A percentile compares a stretch with the other conserved stretches of the same genome.
Conservation (phyloP, 2,797 vertebrate species). For the Coccyzus lansbergi region DNA sequence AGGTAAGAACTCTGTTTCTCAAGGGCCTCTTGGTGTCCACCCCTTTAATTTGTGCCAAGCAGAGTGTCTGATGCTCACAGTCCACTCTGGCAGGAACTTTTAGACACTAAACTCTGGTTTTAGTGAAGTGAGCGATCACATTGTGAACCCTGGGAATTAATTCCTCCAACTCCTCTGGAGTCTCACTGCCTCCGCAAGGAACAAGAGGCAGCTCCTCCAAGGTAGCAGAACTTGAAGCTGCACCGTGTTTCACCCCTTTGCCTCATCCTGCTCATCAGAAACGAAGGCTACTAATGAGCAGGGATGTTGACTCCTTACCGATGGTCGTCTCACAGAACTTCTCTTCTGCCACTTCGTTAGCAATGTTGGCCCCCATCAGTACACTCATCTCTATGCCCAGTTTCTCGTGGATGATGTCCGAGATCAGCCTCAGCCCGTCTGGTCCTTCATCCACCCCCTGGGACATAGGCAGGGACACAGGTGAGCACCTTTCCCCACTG, state of each 20-base stretch:
- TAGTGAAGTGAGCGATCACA: background rate
- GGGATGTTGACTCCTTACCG: slow-evolving; percentile 75
- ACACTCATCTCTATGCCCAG: slow-evolving; percentile 91
- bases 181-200: background rate
- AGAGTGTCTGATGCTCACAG: background rate
- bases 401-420: slow-evolving; percentile 87
- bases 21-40: background rate
- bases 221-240: background rate
- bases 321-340: slow-evolving; percentile 99
- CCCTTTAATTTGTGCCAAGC: background rate
- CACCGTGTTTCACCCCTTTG: rapidly evolving
- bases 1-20: background rate
- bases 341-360: slow-evolving; percentile 93
- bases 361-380: slow-evolving; percentile 97
- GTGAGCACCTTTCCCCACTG: background rate
- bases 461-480: background rate
- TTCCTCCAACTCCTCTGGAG: background rate
- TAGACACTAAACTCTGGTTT: background rate
- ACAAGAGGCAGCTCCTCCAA: background rate
- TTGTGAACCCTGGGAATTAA: background rate
- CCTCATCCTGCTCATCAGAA: background rate
- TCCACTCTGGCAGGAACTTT: background rate
- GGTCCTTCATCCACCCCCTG: slow-evolving; percentile 94
- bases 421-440: slow-evolving; percentile 93
- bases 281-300: background rate